A percentile compares a stretch with the other conserved stretches of the same genome.
These are phyloP conservation scores for Yoshiicerus persimilis DNA, from an alignment of 1,140 invertebrate genomes.

Conservation along the genomic window DNA sequence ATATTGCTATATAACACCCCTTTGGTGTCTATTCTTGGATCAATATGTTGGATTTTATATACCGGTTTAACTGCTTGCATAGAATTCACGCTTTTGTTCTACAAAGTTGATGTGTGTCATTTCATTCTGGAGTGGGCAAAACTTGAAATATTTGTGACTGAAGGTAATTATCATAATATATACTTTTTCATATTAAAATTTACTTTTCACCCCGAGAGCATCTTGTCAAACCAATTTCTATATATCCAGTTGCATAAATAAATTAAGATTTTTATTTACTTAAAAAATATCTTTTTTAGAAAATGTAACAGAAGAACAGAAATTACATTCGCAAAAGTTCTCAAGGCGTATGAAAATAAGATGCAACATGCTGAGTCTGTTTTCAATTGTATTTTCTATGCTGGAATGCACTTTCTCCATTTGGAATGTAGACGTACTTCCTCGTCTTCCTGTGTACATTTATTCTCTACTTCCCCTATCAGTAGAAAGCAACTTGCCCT, in stretches of 20 bases:
- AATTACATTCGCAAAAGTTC: not conserved
- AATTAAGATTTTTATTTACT: too few relatives aligned
- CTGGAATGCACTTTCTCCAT: not conserved
- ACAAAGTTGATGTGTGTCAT: not conserved
- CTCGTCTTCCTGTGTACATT: not conserved
- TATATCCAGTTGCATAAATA: too few relatives aligned
- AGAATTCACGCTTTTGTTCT: not conserved
- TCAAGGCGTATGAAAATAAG: not conserved
- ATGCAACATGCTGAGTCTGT: not conserved
- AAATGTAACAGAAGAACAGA: not conserved
- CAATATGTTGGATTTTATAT: not conserved
- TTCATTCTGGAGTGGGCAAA: not conserved
- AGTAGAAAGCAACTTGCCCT: not conserved
- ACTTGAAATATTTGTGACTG: not conserved
- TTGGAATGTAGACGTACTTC: not conserved
- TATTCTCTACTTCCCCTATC: not conserved
- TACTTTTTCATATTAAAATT: too few relatives aligned
- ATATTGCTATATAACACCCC: not conserved
- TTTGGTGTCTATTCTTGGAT: not conserved
- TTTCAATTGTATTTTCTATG: not conserved
- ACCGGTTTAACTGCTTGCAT: not conserved
- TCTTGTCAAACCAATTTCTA: too few relatives aligned
- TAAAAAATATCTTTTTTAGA: not conserved
- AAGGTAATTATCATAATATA: not conserved
- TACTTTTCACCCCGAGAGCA: too few relatives aligned